These are phyloP conservation scores for Nesidiocoris tenuis DNA, from an alignment of 2,888 invertebrate genomes.

Conservation along the genomic window DNA sequence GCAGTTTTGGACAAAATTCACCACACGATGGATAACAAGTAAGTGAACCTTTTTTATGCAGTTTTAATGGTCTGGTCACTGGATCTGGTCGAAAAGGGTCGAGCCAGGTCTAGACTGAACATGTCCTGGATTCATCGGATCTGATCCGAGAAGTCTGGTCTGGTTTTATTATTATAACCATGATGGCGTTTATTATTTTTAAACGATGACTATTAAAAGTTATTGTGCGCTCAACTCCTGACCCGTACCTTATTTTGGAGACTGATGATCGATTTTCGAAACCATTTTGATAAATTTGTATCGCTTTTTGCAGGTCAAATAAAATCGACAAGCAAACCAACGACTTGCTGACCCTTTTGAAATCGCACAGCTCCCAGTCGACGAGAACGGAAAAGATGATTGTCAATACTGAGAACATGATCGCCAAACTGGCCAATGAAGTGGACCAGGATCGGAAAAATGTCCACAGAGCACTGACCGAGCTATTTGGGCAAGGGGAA, in stretches of 20 bases:
- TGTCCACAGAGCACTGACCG: slow-evolving; percentile 50
- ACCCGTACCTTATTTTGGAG: too few species aligned
- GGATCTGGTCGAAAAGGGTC: too few species aligned
- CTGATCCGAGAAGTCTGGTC: too few species aligned
- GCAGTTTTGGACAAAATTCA: slow-evolving; percentile 64
- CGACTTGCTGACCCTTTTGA: slow-evolving; percentile 60
- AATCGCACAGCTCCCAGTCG: slow-evolving; percentile 54
- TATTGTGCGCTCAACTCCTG: too few species aligned
- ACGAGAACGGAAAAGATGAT: slow-evolving; percentile 51
- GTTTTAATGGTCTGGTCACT: too few species aligned
- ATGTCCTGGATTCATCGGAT: too few species aligned
- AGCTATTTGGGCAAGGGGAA: slow-evolving; percentile 48
- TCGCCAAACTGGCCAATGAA: slow-evolving; percentile 52
- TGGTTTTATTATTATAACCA: too few species aligned
- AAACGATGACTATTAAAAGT: too few species aligned
- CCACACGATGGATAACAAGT: slow-evolving; percentile 65
- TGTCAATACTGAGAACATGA: slow-evolving; percentile 50
- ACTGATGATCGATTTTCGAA: too few species aligned
- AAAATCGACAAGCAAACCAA: slow-evolving; percentile 61
- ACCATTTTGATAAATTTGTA: too few species aligned
- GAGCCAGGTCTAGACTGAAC: too few species aligned
- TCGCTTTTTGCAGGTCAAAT: slow-evolving; percentile 57
- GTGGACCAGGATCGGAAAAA: slow-evolving; percentile 52
- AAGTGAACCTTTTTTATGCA: slow-evolving; percentile 52
- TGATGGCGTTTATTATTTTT: too few species aligned